Percentiles rank a stretch among this genome's conserved stretches.
Conservation (phyloP, 2,888 invertebrate genomes). For the Drosophila niveifrons region DNA sequence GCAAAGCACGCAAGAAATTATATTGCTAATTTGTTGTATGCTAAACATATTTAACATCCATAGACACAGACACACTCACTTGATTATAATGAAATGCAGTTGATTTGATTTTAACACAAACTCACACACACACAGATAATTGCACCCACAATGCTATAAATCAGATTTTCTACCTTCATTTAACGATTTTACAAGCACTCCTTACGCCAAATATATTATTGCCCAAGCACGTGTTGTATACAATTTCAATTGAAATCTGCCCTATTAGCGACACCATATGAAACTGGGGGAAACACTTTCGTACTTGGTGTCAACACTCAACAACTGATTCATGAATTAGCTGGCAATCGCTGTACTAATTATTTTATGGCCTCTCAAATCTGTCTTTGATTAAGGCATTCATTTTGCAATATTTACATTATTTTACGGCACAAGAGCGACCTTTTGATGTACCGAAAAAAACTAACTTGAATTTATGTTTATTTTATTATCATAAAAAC, state of each 20-base stretch:
- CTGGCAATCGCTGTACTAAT: constrained; percentile 18
- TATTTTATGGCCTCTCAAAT: constrained; percentile 6
- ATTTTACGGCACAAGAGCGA: neutral
- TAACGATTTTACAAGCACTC: neutral
- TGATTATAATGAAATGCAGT: constrained; percentile 2
- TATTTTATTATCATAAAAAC: neutral
- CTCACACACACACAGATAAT: constrained; percentile 1
- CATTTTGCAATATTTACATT: neutral
- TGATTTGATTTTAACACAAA: constrained; percentile 1
- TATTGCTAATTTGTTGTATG: constrained; percentile 39
- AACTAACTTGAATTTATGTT: neutral
- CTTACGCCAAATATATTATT: neutral
- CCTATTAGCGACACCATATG: constrained; percentile 5
- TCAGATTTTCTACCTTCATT: constrained; percentile 16
- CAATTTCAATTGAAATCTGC: constrained; percentile 13
- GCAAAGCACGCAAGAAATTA: constrained; percentile 27
- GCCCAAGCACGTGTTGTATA: constrained; percentile 7
- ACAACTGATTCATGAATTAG: constrained; percentile 36
- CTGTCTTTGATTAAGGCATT: neutral
- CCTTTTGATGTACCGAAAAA: neutral
- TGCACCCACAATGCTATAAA: neutral
- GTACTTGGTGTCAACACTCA: neutral
- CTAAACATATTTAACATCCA: constrained; percentile 28
- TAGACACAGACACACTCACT: neutral
- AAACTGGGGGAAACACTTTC: constrained; percentile 31